These are phyloP conservation scores for Gandaritis pyraliata DNA, from an alignment of 2,888 invertebrate genomes.

Conservation along the genomic window DNA sequence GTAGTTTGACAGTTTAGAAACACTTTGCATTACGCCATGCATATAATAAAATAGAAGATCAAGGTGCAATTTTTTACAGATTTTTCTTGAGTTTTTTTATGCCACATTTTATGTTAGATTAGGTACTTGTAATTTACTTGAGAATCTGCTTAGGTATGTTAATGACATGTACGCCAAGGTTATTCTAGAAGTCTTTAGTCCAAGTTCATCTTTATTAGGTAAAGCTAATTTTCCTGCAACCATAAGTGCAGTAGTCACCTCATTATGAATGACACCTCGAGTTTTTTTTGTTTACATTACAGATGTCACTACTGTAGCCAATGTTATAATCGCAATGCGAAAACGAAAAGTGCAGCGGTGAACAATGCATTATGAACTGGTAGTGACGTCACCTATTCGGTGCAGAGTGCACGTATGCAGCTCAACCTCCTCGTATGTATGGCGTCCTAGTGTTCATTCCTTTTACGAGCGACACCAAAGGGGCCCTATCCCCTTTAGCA, in stretches of 20 bases:
- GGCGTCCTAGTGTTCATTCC: conserved; percentile 79
- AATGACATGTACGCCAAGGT: neutral
- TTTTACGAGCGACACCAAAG: conserved; percentile 81
- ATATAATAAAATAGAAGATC: neutral
- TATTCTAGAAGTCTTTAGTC: neutral
- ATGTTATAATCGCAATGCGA: conserved; percentile 45
- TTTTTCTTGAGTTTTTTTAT: neutral
- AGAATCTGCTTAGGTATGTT: too few species aligned
- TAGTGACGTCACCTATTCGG: conserved; percentile 78
- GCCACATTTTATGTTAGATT: too few species aligned
- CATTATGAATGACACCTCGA: neutral
- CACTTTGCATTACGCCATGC: neutral
- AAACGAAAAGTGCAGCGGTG: conserved; percentile 67
- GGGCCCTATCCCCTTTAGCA: conserved; percentile 83
- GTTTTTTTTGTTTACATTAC: neutral
- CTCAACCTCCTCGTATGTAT: conserved; percentile 74
- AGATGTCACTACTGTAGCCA: conserved; percentile 12
- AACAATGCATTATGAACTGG: conserved; percentile 75
- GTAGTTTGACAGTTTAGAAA: neutral
- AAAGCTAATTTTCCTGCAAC: conserved; percentile 12
- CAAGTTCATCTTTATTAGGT: neutral
- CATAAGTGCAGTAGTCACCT: conserved; percentile 1
- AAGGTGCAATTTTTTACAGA: neutral
- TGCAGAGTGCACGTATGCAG: conserved; percentile 84
- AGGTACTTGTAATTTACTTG: too few species aligned